Base-by-base conservation (phyloP, 2,888 invertebrate species). In the Agrilus mali region DNA sequence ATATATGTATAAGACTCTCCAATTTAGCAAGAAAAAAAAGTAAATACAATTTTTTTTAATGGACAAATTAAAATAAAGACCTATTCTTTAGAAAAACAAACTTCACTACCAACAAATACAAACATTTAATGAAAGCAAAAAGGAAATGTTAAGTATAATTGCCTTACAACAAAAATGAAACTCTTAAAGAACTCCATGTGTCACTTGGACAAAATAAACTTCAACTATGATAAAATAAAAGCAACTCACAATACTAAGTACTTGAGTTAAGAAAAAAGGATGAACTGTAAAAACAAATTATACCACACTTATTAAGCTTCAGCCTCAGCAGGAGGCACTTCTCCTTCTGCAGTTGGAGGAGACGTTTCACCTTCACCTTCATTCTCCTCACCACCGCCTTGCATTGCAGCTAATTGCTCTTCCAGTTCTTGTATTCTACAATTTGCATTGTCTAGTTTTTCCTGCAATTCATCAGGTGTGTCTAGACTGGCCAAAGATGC, bases 341-440 rank as follows among this genome's bases (percentile, higher is more conserved):
- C 27, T 20, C 32, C 36, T 33, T 40, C 41, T 4, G 35, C 22
- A 13, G 20, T 37, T 20, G 36, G 36, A 33, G 43, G 13, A 16
- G 36, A 13, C 2, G 37, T 16, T 6, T 27, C 31, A 2, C 8
- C 42, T 14, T 40, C 43, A 36, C 46, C 51, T 47, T 53, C 55
- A n/a, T 60, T 41, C 20, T 55, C 41, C 32, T 27, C 27, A 2
- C 27, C 27, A 2, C 27, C 4, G 27, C 10, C 10, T 27, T 27
- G 10, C 27, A 27, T 10, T 27, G 27, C 27, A 27, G 56, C 53
- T 36, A 63, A 71, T 63, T 80, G 78, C 20, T 74, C 73, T 61
- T 80, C 77, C 6, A 84, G 58, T 55, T 76, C 75, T 7, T 72
- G 68, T 47, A 82, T 75, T 44, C 74, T 72, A 17, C 70, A 69